Evolutionary conservation across 2,888 invertebrate genomes (phyloP).

Genomic region (Abrostola triplasia): DNA sequence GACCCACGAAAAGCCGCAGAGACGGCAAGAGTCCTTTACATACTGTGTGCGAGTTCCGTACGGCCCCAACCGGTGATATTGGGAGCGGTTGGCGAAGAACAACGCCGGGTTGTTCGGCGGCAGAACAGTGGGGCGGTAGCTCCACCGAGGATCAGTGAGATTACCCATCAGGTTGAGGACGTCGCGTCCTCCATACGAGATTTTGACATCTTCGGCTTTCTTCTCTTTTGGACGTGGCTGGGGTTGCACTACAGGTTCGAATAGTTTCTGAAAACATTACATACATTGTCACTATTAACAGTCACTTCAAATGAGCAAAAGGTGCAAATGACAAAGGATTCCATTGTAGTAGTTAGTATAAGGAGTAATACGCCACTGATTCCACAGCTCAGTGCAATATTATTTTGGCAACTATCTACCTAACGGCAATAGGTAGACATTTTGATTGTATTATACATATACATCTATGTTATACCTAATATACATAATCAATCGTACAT

Average conservation of each 20-base stretch:
- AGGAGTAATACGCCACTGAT: conserved; percentile 5
- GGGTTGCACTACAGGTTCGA: conserved; percentile 80
- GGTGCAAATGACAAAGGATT: conserved; percentile 4
- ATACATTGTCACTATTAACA: conserved; percentile 24
- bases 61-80: conserved; percentile 89
- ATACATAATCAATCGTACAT: conserved; percentile 20
- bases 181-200: conserved; percentile 87
- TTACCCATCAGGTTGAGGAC: conserved; percentile 89
- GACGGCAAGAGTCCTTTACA: conserved; percentile 85
- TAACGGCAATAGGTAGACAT: conserved; percentile 44
- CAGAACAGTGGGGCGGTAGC: conserved; percentile 86
- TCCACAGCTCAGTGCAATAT: conserved; percentile 28
- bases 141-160: conserved; percentile 87
- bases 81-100: conserved; percentile 90
- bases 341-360: conserved; percentile 5
- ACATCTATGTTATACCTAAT: conserved; percentile 4
- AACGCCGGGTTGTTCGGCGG: conserved; percentile 88
- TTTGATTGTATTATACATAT: conserved; percentile 29
- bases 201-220: conserved; percentile 77
- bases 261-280: conserved; percentile 79
- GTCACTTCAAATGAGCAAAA: conserved; percentile 6
- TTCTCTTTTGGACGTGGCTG: conserved; percentile 82
- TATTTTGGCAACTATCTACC: conserved; percentile 47
- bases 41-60: conserved; percentile 88
- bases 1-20: conserved; percentile 86